Evolutionary conservation across 2,797 vertebrate genomes (phyloP), one percentile per base, ranked within the genome.

Genomic region (Paedocypris micromegethes): DNA sequence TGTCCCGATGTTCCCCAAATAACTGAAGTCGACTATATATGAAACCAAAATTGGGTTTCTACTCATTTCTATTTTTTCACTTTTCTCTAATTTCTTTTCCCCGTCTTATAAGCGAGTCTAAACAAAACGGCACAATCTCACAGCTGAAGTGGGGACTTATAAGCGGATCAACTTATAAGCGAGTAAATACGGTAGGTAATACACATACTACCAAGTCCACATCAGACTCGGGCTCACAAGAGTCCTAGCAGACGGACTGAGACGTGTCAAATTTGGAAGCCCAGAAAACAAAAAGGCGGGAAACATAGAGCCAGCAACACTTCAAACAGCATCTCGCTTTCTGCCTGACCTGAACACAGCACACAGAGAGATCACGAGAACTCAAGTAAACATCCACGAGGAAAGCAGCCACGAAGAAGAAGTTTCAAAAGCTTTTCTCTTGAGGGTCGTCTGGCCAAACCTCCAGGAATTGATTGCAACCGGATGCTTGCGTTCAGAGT

Each of bases 271-370:
- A 60, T 76, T 65, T 64, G 66, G 65, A 57, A 64, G 54, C 61
- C 58, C 59, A 51, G 66, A 52, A 61, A 81, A 82, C 70, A 82
- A 82, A 84, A 71, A 64, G 70, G 50, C 60, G 49, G 54, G 73
- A 70, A 72, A 75, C 72, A 83, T 78, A 70, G 75, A 72, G 73
- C 65, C 67, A 75, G 72, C 76, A 23, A 72, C 49, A 82, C 79
- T 80, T 83, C 75, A 83, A 85, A 81, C 76, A 76, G 58, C 61
- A 58, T 64, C 66, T 77, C 68, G 77, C 75, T 77, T 70, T 76
- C 76, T 68, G 70, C 47, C 74, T 84, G 82, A 84, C 78, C 79
- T 79, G 64, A 58, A 71, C 70, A 57, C 45, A 38, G 40, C 50
- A 61, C 63, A 78, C 63, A 70, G 38, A 52, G 60, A 54, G 43